Conservation (phyloP, 53 echinoderm and acorn worm genomes). For the Pentamera pediparva region DNA sequence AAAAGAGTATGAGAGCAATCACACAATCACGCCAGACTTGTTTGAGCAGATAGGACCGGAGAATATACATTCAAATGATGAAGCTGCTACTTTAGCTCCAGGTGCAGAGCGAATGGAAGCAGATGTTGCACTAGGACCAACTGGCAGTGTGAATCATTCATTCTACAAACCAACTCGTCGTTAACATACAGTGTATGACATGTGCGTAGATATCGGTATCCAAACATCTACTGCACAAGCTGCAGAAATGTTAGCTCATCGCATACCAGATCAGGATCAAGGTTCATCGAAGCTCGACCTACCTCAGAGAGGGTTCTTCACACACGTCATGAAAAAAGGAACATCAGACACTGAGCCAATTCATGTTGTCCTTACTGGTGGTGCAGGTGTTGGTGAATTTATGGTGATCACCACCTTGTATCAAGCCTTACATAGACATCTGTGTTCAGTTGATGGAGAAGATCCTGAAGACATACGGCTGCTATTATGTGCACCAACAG, state of each 20-base stretch:
- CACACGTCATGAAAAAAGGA: conserved; percentile 26
- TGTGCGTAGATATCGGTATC: conserved; percentile 15
- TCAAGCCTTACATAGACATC: conserved; percentile 14
- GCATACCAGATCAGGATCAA: not conserved
- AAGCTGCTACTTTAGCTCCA: not conserved
- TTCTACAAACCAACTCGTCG: not conserved
- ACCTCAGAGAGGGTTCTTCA: conserved; percentile 25
- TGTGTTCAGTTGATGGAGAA: conserved; percentile 11
- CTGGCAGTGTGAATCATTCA: not conserved
- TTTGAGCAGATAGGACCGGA: not conserved
- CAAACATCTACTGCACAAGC: not conserved
- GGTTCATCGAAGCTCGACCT: not conserved
- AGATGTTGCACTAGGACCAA: conserved; percentile 5
- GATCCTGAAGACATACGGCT: conserved; percentile 6
- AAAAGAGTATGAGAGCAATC: conserved; percentile 23
- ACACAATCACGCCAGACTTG: not conserved
- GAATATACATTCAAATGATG: not conserved
- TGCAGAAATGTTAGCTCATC: not conserved
- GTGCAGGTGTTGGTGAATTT: conserved; percentile 44
- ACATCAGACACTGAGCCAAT: conserved; percentile 29
- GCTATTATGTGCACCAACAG: conserved; percentile 18
- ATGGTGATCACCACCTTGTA: conserved; percentile 12
- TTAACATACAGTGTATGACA: conserved; percentile 6
- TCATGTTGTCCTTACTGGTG: conserved; percentile 40
- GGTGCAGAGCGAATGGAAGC: conserved; percentile 20